Base-by-base conservation (phyloP, 2,113 vertebrate genomes). In the Lasiurus cinereus region DNA sequence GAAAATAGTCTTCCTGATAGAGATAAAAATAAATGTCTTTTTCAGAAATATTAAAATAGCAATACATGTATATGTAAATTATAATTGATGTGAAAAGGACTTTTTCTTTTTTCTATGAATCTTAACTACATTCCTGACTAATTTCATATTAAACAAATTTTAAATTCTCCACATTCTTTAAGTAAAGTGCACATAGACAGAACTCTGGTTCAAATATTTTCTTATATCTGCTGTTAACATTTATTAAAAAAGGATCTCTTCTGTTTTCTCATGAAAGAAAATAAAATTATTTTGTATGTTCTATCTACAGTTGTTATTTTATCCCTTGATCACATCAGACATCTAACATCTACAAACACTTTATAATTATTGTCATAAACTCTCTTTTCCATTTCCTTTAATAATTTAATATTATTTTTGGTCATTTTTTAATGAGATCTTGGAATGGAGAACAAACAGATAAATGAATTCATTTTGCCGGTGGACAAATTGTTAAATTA, bases 1-100 rank as follows among this genome's bases (percentile, higher is more conserved):
- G 3, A 86, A 43, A 83, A 54, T 69, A 27, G 31, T 78, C 59
- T 83, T 83, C 50, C 83, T 72, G 1, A 64, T 85, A 87, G 3
- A 92, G 74, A 73, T 90, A 62, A 91, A 96, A 77, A 95, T 76
- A 72, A 77, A 79, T 67, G 11, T n/a, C 22, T 89, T 70, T 91
- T 79, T 7, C 3, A 89, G 13, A 83, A 56, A 31, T 4, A 33
- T 59, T 91, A 70, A 85, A 62, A 70, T 69, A 46, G 9, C 1
- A 14, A 16, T 1, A 46, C 3, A 50, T 66, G 50, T 54, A 24
- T 21, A 88, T 85, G 50, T 56, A 82, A 79, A 74, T 89, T 67
- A 27, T 33, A 52, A 70, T 31, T 76, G 77, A 1, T n/a, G 7
- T 54, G 33, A 91, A 24, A 24, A 27, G 0, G 2, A 48, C 5